phyloP scores from a whole-genome alignment of 2,113 vertebrate species.

The Anoplopoma fimbria region DNA sequence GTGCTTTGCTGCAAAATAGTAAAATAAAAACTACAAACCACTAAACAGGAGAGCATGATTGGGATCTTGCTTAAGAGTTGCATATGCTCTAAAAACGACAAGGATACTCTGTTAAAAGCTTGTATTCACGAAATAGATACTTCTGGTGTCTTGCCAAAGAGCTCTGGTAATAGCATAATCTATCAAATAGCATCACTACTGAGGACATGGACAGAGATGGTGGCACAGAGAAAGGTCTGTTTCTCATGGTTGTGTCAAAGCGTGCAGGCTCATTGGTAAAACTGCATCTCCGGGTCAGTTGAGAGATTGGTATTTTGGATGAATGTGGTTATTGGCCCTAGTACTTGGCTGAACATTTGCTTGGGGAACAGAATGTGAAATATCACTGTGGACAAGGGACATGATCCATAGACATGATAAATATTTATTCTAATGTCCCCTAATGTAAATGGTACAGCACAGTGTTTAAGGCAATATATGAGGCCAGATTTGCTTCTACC shows the following conservation, averaged over 20 bases:
- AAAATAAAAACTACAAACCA: not conserved
- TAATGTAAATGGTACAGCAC: slow-evolving; percentile 12
- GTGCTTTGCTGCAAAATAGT: not conserved
- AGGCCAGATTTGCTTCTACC: slow-evolving; percentile 2
- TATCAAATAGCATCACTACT: slow-evolving; percentile 33
- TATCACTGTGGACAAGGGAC: slow-evolving; percentile 29
- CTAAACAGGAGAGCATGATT: not conserved
- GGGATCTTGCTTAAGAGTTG: slow-evolving; percentile 31
- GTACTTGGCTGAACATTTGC: slow-evolving; percentile 21
- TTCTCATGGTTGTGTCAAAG: slow-evolving; percentile 24
- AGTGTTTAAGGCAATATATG: slow-evolving; percentile 1
- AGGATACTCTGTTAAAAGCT: slow-evolving; percentile 41
- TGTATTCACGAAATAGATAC: slow-evolving; percentile 35
- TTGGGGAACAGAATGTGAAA: slow-evolving; percentile 28
- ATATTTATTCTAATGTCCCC: slow-evolving; percentile 30
- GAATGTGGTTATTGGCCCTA: slow-evolving; percentile 18
- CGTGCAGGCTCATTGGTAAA: slow-evolving; percentile 24
- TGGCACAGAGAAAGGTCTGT: not conserved
- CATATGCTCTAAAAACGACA: slow-evolving; percentile 16
- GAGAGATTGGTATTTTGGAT: slow-evolving; percentile 41
- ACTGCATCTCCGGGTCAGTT: slow-evolving; percentile 33
- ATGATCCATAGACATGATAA: slow-evolving; percentile 17
- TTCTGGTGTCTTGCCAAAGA: slow-evolving; percentile 49
- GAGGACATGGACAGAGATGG: not conserved
- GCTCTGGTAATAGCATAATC: slow-evolving; percentile 54